Evolutionary conservation across 2,113 vertebrate species (phyloP).

Genomic region (Silurus meridionalis): DNA sequence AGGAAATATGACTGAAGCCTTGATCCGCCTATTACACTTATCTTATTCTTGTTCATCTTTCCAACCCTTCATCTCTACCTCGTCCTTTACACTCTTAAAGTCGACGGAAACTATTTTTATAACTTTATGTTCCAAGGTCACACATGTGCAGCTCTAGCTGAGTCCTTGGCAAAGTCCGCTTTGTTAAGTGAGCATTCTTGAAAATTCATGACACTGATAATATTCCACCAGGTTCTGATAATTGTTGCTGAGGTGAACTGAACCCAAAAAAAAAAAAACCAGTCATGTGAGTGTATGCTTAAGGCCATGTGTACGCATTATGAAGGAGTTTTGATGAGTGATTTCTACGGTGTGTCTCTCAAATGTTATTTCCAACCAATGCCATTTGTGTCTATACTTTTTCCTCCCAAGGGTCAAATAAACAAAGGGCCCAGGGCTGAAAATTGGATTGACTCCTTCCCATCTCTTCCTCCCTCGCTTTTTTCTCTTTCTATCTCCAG

Average conservation of each 20-base stretch:
- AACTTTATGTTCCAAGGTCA: conserved; percentile 5
- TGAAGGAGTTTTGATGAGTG: neutral
- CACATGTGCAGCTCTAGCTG: neutral
- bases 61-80: neutral
- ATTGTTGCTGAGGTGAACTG: neutral
- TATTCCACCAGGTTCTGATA: neutral
- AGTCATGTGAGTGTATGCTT: neutral
- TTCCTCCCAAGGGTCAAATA: neutral
- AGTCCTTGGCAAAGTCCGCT: neutral
- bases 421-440: neutral
- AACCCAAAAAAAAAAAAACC: too few species aligned
- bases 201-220: neutral
- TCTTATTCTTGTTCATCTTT: neutral
- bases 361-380: conserved; percentile 17
- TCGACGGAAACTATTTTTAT: neutral
- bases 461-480: conserved; percentile 4
- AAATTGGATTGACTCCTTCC: neutral
- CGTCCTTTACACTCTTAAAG: neutral
- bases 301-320: neutral
- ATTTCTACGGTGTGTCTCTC: neutral
- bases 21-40: conserved; percentile 14
- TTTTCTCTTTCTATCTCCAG: neutral
- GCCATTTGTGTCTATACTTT: neutral
- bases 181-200: neutral
- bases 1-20: conserved; percentile 36